phyloP scores from a whole-genome alignment of 2,888 invertebrate genomes.

The Orchestes rusci region DNA sequence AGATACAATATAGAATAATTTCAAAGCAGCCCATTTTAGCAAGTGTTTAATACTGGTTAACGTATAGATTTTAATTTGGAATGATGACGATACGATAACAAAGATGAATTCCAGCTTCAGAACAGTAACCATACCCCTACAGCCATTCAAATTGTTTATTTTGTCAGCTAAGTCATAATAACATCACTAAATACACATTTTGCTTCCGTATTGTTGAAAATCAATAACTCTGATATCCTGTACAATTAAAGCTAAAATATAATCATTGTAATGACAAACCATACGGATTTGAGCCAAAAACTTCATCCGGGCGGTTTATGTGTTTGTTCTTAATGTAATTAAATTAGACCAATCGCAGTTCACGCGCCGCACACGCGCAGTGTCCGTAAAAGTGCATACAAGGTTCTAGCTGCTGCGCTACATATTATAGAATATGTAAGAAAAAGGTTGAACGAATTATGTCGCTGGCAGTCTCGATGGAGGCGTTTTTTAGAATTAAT shows the following conservation, averaged over 20 bases:
- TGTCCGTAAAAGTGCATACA: slow-evolving; percentile 30
- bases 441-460: slow-evolving; percentile 30
- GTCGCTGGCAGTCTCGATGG: slow-evolving; percentile 45
- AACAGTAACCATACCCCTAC: slow-evolving; percentile 6
- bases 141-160: slow-evolving; percentile 25
- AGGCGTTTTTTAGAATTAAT: slow-evolving; percentile 36
- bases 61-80: no score
- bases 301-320: no score
- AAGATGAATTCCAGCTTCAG: neutral
- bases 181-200: no score
- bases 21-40: slow-evolving; percentile 10
- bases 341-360: slow-evolving; percentile 38
- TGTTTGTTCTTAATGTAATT: slow-evolving; percentile 16
- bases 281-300: no score
- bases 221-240: slow-evolving; percentile 36
- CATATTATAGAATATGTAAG: slow-evolving; percentile 30
- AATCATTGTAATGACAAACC: slow-evolving; percentile 27
- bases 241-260: slow-evolving; percentile 44
- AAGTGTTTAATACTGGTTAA: slow-evolving; percentile 6
- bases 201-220: slow-evolving; percentile 36
- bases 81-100: no score
- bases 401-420: slow-evolving; percentile 38
- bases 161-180: slow-evolving; percentile 29
- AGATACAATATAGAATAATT: slow-evolving; percentile 7
- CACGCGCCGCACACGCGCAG: slow-evolving; percentile 33